Evolutionary conservation across 2,797 vertebrate genomes (phyloP).

Genomic region (Tragelaphus eurycerus): DNA sequence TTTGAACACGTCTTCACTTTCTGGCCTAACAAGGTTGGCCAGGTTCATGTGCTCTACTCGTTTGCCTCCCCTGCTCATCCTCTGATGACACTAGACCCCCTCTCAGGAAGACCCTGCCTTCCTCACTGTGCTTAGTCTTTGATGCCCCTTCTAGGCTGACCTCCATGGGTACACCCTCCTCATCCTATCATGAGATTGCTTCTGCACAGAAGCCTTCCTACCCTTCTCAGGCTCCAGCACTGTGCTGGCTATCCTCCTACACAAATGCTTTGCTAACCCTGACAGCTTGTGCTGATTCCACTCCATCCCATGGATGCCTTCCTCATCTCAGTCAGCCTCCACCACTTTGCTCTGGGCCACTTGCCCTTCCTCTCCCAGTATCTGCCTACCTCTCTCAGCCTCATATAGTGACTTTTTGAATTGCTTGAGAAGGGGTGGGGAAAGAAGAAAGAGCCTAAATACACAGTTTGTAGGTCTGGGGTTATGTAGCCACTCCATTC

Average conservation of each 20-base stretch:
- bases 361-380: background rate
- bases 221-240: background rate
- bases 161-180: background rate
- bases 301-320: background rate
- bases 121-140: background rate
- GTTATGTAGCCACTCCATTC: background rate
- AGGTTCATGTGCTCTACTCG: background rate
- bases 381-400: background rate
- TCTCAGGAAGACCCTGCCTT: background rate
- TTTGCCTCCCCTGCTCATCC: background rate
- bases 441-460: background rate
- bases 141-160: background rate
- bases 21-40: background rate
- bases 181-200: background rate
- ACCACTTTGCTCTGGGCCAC: background rate
- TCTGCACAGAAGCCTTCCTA: background rate
- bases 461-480: background rate
- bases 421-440: background rate
- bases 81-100: background rate
- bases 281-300: background rate
- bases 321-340: background rate
- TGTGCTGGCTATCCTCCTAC: background rate
- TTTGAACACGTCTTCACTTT: background rate
- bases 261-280: background rate
- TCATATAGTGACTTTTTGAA: background rate